Evolutionary conservation across 2,888 invertebrate genomes (phyloP), one percentile per base, ranked within the genome.

Genomic region (Lithophane socia): DNA sequence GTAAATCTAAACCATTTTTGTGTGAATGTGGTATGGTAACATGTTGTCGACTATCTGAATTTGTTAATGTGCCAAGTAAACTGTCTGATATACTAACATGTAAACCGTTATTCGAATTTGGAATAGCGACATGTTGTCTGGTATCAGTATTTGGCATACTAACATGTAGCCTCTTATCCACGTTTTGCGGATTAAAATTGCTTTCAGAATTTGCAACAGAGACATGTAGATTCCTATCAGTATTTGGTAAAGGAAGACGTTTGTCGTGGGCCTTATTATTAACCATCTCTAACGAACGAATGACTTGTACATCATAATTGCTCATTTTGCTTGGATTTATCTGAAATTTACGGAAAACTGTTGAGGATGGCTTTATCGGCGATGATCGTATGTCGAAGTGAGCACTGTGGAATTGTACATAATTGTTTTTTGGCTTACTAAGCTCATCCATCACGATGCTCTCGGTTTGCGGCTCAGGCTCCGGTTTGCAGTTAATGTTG

Each of bases 371-470:
- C 88, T 96, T 96, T 73, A 96, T 96, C 3, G 96, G 96, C 4
- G 96, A 96, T 3, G 96, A 96, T 77, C 96, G 87, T 67, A 96
- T 96, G 84, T 96, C 96, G 71, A 96, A 96, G 88, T 96, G 96
- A 63, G 96, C 88, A 80, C 96, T 96, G 80, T 95, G 94, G 77
- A 96, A 96, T 87, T 95, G 93, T 71, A 92, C 88, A 77, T 94
- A 89, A 60, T 88, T 86, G n/a, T 52, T 85, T 76, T 92, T 91
- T 10, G 91, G 91, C 47, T 89, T 88, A 10, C 71, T 88, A 65
- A 89, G 87, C 24, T 86, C 86, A 16, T 80, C 74, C 72, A 86
- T 80, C 64, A 71, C 63, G 21, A 73, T 61, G 24, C 80, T 77
- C 54, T 78, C 68, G 24, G 42, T 76, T 60, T 81, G 83, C 16